Evolutionary conservation across 2,888 invertebrate genomes (phyloP), one percentile per base, ranked within the genome.

Genomic region (Dolichomitus sp.): DNA sequence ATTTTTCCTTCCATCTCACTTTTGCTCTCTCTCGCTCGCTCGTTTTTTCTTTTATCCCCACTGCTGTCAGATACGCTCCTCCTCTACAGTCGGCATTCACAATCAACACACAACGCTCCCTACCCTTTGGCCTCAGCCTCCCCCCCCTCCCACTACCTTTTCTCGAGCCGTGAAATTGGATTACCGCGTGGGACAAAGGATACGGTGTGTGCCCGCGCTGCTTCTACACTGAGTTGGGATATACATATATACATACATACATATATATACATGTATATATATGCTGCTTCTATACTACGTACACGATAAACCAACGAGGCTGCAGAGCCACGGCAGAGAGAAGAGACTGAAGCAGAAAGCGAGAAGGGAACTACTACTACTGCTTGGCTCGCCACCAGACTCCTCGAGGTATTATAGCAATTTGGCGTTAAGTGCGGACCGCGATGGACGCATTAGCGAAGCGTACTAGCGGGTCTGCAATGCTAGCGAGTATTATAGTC

Each of bases 181-280:
- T 87, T 86, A 86, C 87, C 87, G 84, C 86, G 87, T 86, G 88
- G 89, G 88, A 89, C 88, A 88, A 89, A 88, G 89, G 88, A 88
- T 87, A 88, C 85, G 73, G 80, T 84, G 81, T 80, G 72, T 83
- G 79, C 84, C 78, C 70, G 61, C 70, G 65, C 66, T 75, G 75
- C 75, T 75, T 54, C 80, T 40, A 72, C 75, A 81, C 63, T 45
- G 40, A 72, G 63, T 68, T 76, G 75, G 79, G 65, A 70, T 79
- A 76, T 75, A 77, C 63, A 74, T 66, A 37, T 66, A 54, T 17
- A 42, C 27, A 48, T 65, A 33, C 14, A 33, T 78, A n/a, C n/a
- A 17, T 63, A n/a, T n/a, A 40, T 17, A 42, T 42, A 27, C 9
- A 14, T 37, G 9, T 63, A 19, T 23, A 12, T 63, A 11, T 42